phyloP scores from a whole-genome alignment of 2,113 vertebrate genomes.

The Ardeotis arabs region DNA sequence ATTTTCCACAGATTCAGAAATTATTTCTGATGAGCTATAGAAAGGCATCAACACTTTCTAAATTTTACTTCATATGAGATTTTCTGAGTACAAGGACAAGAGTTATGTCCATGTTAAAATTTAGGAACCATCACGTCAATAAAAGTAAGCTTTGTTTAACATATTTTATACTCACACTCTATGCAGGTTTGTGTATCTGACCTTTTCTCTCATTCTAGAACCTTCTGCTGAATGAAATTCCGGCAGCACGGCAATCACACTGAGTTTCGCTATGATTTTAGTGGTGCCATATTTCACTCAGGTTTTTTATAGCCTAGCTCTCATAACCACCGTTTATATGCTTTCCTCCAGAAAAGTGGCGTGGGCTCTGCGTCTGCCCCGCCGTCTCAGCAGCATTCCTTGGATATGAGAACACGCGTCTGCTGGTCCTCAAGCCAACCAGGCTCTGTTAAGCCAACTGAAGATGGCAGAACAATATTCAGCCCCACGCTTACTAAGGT shows the following conservation, averaged over 20 bases:
- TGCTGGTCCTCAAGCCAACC: neutral
- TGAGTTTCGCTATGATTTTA: conserved; percentile 30
- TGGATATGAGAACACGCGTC: neutral
- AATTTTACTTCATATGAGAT: neutral
- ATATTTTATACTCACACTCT: neutral
- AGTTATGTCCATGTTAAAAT: neutral
- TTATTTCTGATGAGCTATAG: neutral
- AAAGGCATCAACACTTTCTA: neutral
- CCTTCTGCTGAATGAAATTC: conserved; percentile 31
- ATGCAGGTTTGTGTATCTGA: conserved; percentile 18
- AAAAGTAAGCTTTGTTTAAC: conserved; percentile 4
- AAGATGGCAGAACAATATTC: neutral
- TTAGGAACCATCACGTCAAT: neutral
- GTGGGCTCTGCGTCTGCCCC: neutral
- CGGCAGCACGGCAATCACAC: conserved; percentile 2
- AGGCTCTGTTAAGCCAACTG: neutral
- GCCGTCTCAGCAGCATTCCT: neutral
- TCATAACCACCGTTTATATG: neutral
- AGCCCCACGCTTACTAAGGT: neutral
- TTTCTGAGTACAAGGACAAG: neutral
- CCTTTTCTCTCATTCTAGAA: conserved; percentile 27
- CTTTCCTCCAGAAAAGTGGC: neutral
- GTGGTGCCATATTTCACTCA: conserved; percentile 38
- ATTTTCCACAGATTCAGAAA: neutral
- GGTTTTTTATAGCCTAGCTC: neutral